These are phyloP conservation scores for Druon quercuslanigerum DNA, from an alignment of 1,140 invertebrate genomes.

Conservation along the genomic window DNA sequence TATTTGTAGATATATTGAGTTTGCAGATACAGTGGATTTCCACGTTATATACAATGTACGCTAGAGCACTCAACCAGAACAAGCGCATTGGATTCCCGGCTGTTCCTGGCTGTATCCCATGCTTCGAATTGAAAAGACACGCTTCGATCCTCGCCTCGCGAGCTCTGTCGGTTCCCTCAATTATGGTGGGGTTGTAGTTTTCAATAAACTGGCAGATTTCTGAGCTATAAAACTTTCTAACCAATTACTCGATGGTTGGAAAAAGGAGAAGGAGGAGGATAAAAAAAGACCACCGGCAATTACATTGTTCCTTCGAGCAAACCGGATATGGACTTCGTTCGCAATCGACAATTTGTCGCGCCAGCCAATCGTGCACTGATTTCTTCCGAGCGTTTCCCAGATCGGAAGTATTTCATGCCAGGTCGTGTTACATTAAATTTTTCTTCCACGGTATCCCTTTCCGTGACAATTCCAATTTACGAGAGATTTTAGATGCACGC, in stretches of 20 bases:
- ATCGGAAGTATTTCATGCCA: conserved; percentile 40
- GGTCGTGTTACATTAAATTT: conserved; percentile 35
- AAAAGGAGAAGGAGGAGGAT: neutral
- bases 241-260: neutral
- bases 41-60: neutral
- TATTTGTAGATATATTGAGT: neutral
- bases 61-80: neutral
- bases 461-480: neutral
- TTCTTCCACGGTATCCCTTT: neutral
- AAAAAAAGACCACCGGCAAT: conserved; percentile 1
- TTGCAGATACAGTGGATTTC: conserved; percentile 1
- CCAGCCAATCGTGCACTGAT: conserved; percentile 14
- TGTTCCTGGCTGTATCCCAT: neutral
- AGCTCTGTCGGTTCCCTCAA: neutral
- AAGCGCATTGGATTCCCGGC: neutral
- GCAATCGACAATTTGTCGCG: conserved; percentile 29
- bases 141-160: neutral
- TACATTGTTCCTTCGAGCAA: conserved; percentile 23
- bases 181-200: neutral
- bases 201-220: conserved; percentile 4
- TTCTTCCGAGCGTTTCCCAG: neutral
- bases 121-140: conserved; percentile 1
- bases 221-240: conserved; percentile 4
- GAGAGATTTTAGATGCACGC: too few species aligned
- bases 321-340: conserved; percentile 11